phyloP scores from a whole-genome alignment of 2,888 invertebrate species.

The Autographa pulchrina region DNA sequence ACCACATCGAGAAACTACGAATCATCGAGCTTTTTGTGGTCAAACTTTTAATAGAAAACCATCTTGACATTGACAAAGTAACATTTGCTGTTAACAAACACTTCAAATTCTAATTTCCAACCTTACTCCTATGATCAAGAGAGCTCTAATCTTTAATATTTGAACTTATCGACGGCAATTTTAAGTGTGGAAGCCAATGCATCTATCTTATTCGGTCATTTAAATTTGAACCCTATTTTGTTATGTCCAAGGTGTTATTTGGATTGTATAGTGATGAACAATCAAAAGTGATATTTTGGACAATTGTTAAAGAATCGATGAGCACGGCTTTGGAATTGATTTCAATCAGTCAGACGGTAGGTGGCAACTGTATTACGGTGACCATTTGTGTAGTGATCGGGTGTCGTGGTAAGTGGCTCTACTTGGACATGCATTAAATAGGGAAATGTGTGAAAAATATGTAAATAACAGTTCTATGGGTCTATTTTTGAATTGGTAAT shows the following conservation, averaged over 20 bases:
- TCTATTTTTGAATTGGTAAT: too few species aligned
- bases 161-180: slow-evolving; percentile 11
- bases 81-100: slow-evolving; percentile 9
- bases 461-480: too few species aligned
- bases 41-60: slow-evolving; percentile 77
- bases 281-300: slow-evolving; percentile 60
- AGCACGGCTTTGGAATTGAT: slow-evolving; percentile 79
- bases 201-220: not conserved
- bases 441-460: not conserved
- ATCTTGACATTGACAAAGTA: slow-evolving; percentile 67
- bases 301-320: slow-evolving; percentile 79
- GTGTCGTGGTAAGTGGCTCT: slow-evolving; percentile 53
- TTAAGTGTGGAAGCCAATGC: slow-evolving; percentile 22
- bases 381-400: slow-evolving; percentile 49
- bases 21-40: slow-evolving; percentile 79
- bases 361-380: slow-evolving; percentile 83
- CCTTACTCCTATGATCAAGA: slow-evolving; percentile 23
- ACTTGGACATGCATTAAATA: not conserved
- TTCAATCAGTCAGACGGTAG: slow-evolving; percentile 85
- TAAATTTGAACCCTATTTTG: slow-evolving; percentile 14
- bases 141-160: not conserved
- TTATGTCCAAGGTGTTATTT: slow-evolving; percentile 28
- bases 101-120: not conserved
- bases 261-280: not conserved
- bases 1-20: slow-evolving; percentile 74